A percentile compares a stretch with the other conserved stretches of the same genome.
These are phyloP conservation scores for Plutella xylostella DNA, from an alignment of 2,888 invertebrate genomes.

Conservation along the genomic window DNA sequence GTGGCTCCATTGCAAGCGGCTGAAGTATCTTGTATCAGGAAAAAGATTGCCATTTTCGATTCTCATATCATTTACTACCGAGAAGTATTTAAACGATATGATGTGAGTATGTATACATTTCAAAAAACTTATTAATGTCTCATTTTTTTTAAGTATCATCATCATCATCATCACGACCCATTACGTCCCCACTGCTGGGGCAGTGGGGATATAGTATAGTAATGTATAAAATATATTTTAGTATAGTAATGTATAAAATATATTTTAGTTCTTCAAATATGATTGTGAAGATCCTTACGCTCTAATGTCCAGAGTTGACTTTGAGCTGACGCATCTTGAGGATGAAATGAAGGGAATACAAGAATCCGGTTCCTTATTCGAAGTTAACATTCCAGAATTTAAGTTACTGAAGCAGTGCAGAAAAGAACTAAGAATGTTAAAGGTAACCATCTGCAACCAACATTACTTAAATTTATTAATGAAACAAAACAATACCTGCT, in stretches of 20 bases:
- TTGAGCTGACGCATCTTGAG: constrained; percentile 83
- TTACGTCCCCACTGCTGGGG: too few species aligned
- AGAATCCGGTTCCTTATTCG: constrained; percentile 92
- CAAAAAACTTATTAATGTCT: neutral
- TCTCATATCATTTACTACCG: constrained; percentile 84
- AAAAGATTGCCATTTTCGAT: constrained; percentile 89
- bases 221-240: too few species aligned
- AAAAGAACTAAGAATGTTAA: constrained; percentile 88
- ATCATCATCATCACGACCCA: too few species aligned
- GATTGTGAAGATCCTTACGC: constrained; percentile 80
- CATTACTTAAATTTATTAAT: neutral
- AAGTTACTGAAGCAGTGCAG: constrained; percentile 92
- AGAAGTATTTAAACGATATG: constrained; percentile 86
- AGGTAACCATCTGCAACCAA: constrained; percentile 60
- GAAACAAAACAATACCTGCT: neutral
- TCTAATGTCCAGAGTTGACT: constrained; percentile 81
- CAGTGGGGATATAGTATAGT: too few species aligned
- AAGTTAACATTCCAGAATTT: constrained; percentile 95
- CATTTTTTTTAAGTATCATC: neutral
- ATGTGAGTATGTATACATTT: too few species aligned
- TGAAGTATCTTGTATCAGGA: constrained; percentile 91
- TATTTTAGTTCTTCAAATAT: constrained; percentile 78
- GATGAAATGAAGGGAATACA: constrained; percentile 88
- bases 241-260: too few species aligned
- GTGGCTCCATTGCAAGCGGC: constrained; percentile 95